Base-by-base conservation (phyloP, 92 coral and sea anemone genomes). In the Siderastrea radians region DNA sequence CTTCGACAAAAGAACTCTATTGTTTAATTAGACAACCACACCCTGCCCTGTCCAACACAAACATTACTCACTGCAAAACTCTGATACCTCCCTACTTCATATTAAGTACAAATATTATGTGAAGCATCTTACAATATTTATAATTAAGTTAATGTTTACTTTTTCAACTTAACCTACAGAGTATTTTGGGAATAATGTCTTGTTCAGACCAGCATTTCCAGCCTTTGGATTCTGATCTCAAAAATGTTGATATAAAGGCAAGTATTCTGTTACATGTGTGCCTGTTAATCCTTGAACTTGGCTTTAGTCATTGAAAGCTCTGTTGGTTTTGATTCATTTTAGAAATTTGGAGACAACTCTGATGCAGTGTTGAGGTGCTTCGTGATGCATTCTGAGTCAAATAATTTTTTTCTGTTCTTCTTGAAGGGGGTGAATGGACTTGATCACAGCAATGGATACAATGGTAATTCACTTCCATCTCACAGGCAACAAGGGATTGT, bases 341-440 rank as follows among this genome's bases (percentile, higher is more conserved):
- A 26, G 38, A 26, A 26, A 26, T 26, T 26, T 26, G 38, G 38
- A 26, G 38, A 26, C 38, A 26, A 26, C 38, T 26, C 38, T 26
- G 38, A 26, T 26, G 38, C 38, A 26, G 38, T 26, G 38, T 26
- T 14, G n/a, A 46, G 12, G 7, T 46, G 51, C 5, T 68, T 50
- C 3, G n/a, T 71, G 6, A 53, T 71, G 17, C 38, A 26, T 26
- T 26, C 38, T 26, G 38, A 26, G 38, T 26, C 8, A 46, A 46
- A 19, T 45, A 13, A 49, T 73, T 49, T 49, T 73, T 49, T 51
- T 26, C 46, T 64, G 38, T 61, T 45, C 72, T 26, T 63, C 2
- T 84, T 48, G 47, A 15, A 84, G 87, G 87, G 87, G 5, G 81
- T 84, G 80, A 84, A 84, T 84, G 87, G 87, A 73, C 50, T 84